Evolutionary conservation across 2,888 invertebrate species (phyloP).

Genomic region (Cistogaster globosa): DNA sequence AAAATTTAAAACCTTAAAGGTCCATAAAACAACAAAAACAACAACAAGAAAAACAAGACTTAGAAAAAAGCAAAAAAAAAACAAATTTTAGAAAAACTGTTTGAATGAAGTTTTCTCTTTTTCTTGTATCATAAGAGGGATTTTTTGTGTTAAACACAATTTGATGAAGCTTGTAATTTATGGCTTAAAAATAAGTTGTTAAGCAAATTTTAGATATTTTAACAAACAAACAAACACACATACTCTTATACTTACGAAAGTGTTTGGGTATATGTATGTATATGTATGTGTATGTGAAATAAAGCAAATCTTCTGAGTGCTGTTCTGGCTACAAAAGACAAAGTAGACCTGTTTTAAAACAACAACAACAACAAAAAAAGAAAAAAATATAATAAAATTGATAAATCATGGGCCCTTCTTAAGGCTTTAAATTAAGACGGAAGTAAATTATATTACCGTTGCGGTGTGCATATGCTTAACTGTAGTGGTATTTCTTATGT

Average conservation of each 20-base stretch:
- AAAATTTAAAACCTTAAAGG: slow-evolving; percentile 29
- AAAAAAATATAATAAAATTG: too few relatives aligned
- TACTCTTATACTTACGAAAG: not conserved
- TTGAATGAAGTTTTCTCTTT: slow-evolving; percentile 9
- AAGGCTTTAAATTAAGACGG: not conserved
- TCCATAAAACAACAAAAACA: slow-evolving; percentile 6
- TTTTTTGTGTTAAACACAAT: slow-evolving; percentile 70
- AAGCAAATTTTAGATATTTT: slow-evolving; percentile 61
- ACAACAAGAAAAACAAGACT: slow-evolving; percentile 25
- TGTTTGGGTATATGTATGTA: too few relatives aligned
- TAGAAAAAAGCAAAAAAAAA: not conserved
- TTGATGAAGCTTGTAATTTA: slow-evolving; percentile 71
- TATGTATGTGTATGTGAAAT: too few relatives aligned
- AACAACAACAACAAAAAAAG: too few relatives aligned
- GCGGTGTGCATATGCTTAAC: too few relatives aligned
- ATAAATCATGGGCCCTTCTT: too few relatives aligned
- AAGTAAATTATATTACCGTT: not conserved
- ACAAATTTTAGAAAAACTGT: not conserved
- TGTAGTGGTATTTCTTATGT: too few relatives aligned
- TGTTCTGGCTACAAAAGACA: too few relatives aligned
- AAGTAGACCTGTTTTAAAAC: too few relatives aligned
- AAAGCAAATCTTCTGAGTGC: too few relatives aligned
- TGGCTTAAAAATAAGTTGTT: slow-evolving; percentile 70
- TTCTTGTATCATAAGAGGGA: slow-evolving; percentile 32
- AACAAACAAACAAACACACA: slow-evolving; percentile 16